Conservation (phyloP, 2,888 invertebrate genomes). For the Pandemis heparana region DNA sequence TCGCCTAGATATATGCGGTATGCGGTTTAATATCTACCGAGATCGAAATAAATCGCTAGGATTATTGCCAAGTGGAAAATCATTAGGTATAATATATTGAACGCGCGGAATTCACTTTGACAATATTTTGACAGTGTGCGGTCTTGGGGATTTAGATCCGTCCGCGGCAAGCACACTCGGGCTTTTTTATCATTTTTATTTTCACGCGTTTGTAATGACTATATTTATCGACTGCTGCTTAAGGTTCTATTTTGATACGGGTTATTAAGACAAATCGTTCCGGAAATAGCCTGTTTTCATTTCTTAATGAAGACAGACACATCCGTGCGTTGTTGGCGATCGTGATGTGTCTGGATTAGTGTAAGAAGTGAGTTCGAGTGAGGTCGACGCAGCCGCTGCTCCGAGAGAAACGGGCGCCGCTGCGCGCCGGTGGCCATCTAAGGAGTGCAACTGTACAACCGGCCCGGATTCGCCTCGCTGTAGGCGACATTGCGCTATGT, state of each 20-base stretch:
- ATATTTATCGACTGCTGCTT: constrained; percentile 62
- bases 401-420: constrained; percentile 73
- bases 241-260: constrained; percentile 68
- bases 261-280: constrained; percentile 43
- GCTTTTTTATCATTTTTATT: constrained; percentile 68
- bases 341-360: constrained; percentile 50
- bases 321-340: constrained; percentile 45
- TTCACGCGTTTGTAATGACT: constrained; percentile 57
- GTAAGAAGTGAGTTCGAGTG: constrained; percentile 35
- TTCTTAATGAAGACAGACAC: constrained; percentile 4
- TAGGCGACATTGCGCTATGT: constrained; percentile 41
- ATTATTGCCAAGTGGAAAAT: constrained; percentile 85
- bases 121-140: constrained; percentile 85
- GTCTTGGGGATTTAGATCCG: constrained; percentile 74
- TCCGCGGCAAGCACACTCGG: constrained; percentile 57
- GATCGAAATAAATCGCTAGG: constrained; percentile 85
- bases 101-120: constrained; percentile 83
- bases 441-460: constrained; percentile 81
- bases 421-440: constrained; percentile 72
- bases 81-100: constrained; percentile 81
- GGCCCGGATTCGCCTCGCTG: constrained; percentile 58
- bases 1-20: constrained; percentile 80
- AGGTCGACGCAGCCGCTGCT: constrained; percentile 29
- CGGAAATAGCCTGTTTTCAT: constrained; percentile 17
- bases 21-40: constrained; percentile 80